A percentile compares a stretch with the other conserved stretches of the same genome.
Evolutionary conservation across 2,888 invertebrate species (phyloP).

Genomic region (Dorcus hopei): DNA sequence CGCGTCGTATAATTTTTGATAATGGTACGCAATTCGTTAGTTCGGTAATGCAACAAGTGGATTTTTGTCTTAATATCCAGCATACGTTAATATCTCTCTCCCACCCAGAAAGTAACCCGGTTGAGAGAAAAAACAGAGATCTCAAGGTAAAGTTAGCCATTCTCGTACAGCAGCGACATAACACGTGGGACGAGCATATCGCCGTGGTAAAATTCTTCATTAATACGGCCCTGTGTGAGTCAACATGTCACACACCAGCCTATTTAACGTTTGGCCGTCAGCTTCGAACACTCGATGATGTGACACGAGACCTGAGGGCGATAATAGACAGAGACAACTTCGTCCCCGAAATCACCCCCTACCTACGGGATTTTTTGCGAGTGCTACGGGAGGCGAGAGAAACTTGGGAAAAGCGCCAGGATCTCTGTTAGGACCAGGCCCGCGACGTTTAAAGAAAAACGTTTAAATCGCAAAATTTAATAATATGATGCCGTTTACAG

Average conservation of each 20-base stretch:
- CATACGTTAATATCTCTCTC: too few relatives aligned
- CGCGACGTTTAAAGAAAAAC: too few relatives aligned
- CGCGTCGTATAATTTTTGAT: too few relatives aligned
- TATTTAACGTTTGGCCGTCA: constrained; percentile 34
- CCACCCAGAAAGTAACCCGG: too few relatives aligned
- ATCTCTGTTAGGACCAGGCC: constrained; percentile 2
- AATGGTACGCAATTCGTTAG: too few relatives aligned
- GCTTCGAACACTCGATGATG: constrained; percentile 24
- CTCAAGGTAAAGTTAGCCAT: too few relatives aligned
- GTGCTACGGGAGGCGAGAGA: neutral
- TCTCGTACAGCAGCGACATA: too few relatives aligned
- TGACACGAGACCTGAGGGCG: constrained; percentile 6
- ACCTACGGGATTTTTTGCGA: neutral
- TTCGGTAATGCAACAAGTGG: too few relatives aligned
- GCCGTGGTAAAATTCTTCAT: constrained; percentile 30
- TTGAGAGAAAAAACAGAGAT: too few relatives aligned
- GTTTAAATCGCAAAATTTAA: too few relatives aligned
- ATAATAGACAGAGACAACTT: constrained; percentile 12
- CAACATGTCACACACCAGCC: constrained; percentile 29
- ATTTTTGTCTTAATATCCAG: too few relatives aligned
- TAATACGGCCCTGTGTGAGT: constrained; percentile 23
- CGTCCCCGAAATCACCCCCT: constrained; percentile 15
- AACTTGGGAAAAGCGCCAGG: constrained; percentile 3
- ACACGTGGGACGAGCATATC: constrained; percentile 26
- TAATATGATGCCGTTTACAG: too few relatives aligned